These are phyloP conservation scores for Setophaga kirtlandii DNA, from an alignment of 2,113 vertebrate genomes.

Conservation along the genomic window DNA sequence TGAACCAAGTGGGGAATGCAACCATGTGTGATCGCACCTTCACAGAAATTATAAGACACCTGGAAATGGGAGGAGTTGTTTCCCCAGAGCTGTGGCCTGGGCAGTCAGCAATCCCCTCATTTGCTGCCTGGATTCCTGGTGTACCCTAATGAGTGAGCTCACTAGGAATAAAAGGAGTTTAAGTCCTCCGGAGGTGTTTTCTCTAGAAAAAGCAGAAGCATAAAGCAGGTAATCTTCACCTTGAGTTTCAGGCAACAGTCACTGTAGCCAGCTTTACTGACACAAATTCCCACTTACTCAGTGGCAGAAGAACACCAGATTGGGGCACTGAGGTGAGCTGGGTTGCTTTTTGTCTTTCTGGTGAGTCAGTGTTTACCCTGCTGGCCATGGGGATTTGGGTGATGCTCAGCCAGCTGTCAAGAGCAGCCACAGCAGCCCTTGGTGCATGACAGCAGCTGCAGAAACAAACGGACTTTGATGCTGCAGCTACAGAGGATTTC, in stretches of 20 bases:
- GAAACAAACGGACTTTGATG: not conserved
- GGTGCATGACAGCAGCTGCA: slow-evolving; percentile 30
- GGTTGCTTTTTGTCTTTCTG: not conserved
- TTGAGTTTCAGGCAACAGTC: not conserved
- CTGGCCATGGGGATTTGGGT: fast-evolving
- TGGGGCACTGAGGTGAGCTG: not conserved
- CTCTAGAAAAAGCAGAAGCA: not conserved
- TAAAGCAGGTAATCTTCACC: not conserved
- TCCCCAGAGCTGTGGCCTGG: not conserved
- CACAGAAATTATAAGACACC: not conserved
- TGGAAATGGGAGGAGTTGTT: not conserved
- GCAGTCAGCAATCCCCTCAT: not conserved
- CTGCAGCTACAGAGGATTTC: not conserved
- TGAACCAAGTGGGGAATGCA: not conserved
- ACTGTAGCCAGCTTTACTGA: not conserved
- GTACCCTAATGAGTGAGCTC: not conserved
- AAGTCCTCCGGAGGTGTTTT: not conserved
- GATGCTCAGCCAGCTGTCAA: not conserved
- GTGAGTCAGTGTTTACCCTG: not conserved
- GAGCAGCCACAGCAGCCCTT: not conserved
- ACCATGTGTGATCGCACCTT: not conserved
- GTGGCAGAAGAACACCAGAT: not conserved
- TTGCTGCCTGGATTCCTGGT: not conserved
- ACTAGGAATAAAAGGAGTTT: not conserved
- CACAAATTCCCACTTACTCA: fast-evolving